phyloP scores from a whole-genome alignment of 2,797 vertebrate species.

The Poecilia wingei region DNA sequence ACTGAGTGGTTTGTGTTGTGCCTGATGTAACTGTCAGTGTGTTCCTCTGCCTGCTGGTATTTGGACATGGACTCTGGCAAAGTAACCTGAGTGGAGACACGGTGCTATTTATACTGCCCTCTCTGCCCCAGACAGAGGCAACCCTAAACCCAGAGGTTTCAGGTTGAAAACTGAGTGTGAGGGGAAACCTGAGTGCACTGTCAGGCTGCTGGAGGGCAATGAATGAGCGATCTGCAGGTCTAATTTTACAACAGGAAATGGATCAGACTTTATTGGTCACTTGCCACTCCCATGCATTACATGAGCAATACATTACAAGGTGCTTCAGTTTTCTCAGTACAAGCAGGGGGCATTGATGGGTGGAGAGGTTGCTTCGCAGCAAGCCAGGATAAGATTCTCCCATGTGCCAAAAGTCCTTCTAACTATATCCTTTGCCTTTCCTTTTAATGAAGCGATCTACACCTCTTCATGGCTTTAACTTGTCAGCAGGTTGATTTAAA shows the following conservation, averaged over 20 bases:
- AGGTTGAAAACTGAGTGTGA: constrained; percentile 29
- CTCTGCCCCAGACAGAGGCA: constrained; percentile 42
- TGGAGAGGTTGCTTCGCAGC: constrained; percentile 9
- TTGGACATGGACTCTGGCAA: constrained; percentile 47
- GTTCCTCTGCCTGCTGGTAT: constrained; percentile 45
- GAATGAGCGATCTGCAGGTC: constrained; percentile 4
- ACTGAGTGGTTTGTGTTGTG: constrained; percentile 5
- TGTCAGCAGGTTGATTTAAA: neutral
- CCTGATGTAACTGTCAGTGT: constrained; percentile 10
- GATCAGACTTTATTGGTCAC: constrained; percentile 33
- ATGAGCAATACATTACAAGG: constrained; percentile 23
- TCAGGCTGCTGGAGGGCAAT: constrained; percentile 4
- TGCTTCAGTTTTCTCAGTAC: neutral
- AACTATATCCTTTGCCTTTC: neutral
- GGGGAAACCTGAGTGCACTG: constrained; percentile 49
- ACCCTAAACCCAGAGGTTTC: constrained; percentile 42
- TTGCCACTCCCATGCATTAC: constrained; percentile 22
- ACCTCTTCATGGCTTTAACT: neutral
- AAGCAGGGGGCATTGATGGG: neutral
- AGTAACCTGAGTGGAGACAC: constrained; percentile 64
- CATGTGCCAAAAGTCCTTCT: constrained; percentile 14
- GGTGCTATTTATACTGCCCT: constrained; percentile 60
- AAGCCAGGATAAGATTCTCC: constrained; percentile 4
- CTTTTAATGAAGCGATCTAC: neutral
- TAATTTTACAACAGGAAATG: constrained; percentile 44